phyloP scores from a whole-genome alignment of 37 sponge, comb jelly and placozoan species.

The Beroe forskalii region DNA sequence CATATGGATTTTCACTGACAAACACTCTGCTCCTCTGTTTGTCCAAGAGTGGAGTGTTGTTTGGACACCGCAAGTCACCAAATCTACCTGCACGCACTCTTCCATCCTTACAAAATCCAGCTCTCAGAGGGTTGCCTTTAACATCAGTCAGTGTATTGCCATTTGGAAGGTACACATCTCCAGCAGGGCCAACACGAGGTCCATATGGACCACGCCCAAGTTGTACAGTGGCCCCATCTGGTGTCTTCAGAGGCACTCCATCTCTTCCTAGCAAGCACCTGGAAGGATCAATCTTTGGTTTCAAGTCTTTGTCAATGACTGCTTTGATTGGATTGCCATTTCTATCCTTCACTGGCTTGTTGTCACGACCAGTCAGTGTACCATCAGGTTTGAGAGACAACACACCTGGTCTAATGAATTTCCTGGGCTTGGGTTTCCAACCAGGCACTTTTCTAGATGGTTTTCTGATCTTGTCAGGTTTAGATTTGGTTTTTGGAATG shows the following conservation, averaged over 20 bases:
- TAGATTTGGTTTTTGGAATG: neutral
- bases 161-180: neutral
- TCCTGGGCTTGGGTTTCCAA: neutral
- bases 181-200: neutral
- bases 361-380: neutral
- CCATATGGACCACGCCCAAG: slow-evolving; percentile 18
- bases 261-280: neutral
- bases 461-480: neutral
- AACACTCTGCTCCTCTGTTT: neutral
- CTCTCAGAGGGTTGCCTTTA: neutral
- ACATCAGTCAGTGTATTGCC: neutral
- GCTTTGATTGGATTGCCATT: neutral
- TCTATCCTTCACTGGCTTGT: neutral
- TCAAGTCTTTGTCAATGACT: neutral
- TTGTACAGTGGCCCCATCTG: neutral
- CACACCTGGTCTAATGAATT: slow-evolving; percentile 58
- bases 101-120: slow-evolving; percentile 2
- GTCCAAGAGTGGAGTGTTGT: neutral
- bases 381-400: neutral
- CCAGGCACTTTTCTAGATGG: neutral
- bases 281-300: neutral
- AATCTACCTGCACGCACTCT: neutral
- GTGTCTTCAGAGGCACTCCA: neutral
- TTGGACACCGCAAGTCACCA: neutral
- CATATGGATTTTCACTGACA: slow-evolving; percentile 31